Evolutionary conservation across 2,113 vertebrate species (phyloP).

Genomic region (Protobothrops flavoviridis): DNA sequence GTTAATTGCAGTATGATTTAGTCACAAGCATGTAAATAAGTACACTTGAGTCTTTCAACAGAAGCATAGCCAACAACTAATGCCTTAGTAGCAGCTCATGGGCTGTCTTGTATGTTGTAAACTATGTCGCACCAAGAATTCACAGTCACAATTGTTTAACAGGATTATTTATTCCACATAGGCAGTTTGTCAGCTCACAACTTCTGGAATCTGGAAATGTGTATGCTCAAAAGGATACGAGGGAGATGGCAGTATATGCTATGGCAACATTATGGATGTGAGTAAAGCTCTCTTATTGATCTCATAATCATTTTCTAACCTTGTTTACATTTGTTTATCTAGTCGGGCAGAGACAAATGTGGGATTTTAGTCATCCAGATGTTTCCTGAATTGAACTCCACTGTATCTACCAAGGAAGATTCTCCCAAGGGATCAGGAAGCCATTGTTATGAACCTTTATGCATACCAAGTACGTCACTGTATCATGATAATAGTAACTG

Average conservation of each 20-base stretch:
- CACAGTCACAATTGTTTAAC: neutral
- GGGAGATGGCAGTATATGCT: slow-evolving; percentile 83
- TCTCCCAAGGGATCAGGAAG: neutral
- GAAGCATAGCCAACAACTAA: neutral
- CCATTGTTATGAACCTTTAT: neutral
- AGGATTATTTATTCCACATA: slow-evolving; percentile 42
- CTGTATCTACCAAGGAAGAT: neutral
- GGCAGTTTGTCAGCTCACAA: slow-evolving; percentile 72
- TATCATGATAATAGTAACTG: neutral
- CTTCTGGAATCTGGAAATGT: slow-evolving; percentile 76
- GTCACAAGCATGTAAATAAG: neutral
- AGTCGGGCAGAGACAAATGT: neutral
- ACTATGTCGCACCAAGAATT: neutral
- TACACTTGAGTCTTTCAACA: neutral
- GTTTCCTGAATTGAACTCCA: neutral
- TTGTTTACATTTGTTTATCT: neutral
- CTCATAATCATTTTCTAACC: neutral
- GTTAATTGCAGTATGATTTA: neutral
- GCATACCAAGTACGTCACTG: neutral
- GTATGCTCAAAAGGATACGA: slow-evolving; percentile 78
- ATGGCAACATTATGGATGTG: slow-evolving; percentile 81
- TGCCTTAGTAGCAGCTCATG: neutral
- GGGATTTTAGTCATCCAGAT: neutral
- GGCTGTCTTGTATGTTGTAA: neutral
- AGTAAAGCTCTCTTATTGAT: slow-evolving; percentile 35